phyloP scores from a whole-genome alignment of 1,140 invertebrate species.

The Pogonomyrmex californicus region DNA sequence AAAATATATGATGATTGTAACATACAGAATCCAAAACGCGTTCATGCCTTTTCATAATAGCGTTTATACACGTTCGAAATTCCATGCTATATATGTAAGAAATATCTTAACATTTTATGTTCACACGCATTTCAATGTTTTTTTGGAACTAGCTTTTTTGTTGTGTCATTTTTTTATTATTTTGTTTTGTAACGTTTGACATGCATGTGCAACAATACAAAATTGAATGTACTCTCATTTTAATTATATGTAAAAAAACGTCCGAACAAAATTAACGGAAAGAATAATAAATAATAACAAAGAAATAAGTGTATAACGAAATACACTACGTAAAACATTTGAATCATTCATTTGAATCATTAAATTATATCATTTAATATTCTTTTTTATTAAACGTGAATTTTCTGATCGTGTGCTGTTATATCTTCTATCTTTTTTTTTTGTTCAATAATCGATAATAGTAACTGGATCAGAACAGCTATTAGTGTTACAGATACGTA shows the following conservation, averaged over 20 bases:
- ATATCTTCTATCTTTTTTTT: background rate
- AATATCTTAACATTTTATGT: constrained; percentile 2
- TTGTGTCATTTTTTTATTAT: background rate
- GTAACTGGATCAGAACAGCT: background rate
- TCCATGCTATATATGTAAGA: background rate
- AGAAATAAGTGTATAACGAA: background rate
- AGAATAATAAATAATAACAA: background rate
- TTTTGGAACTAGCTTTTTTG: background rate
- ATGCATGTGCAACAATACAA: background rate
- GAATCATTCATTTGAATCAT: background rate
- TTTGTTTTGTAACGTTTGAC: background rate
- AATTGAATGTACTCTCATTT: background rate
- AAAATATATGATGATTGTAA: background rate
- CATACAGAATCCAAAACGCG: background rate
- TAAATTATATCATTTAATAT: background rate
- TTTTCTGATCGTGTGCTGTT: background rate
- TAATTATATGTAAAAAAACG: background rate
- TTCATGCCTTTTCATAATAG: constrained; percentile 26
- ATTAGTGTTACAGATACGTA: background rate
- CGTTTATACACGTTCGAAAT: background rate
- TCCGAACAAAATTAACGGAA: background rate
- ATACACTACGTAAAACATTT: background rate
- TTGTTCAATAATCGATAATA: background rate
- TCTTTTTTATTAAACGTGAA: constrained; percentile 6
- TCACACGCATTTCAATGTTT: background rate